Evolutionary conservation across 2,888 invertebrate genomes (phyloP).

Genomic region (Agriopis aurantiaria): DNA sequence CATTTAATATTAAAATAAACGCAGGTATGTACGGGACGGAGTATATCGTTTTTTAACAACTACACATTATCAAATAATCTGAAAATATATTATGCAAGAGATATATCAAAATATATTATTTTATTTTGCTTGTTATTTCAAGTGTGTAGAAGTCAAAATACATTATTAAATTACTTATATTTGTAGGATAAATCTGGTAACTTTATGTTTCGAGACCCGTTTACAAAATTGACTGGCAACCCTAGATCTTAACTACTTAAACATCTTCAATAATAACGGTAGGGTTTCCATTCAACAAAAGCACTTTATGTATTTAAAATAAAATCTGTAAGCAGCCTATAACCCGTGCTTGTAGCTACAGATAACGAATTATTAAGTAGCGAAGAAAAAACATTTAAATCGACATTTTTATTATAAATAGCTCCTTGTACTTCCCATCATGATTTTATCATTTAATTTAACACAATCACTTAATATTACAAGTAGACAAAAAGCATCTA

Average conservation of each 20-base stretch:
- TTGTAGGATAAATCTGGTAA: conserved; percentile 81
- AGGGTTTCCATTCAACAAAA: conserved; percentile 62
- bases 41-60: conserved; percentile 57
- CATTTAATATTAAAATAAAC: conserved; percentile 52
- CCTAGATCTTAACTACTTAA: conserved; percentile 49
- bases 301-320: conserved; percentile 52
- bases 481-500: conserved; percentile 69
- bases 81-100: background rate
- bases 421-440: conserved; percentile 74
- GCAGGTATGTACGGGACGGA: conserved; percentile 71
- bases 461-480: conserved; percentile 58
- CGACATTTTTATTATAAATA: conserved; percentile 64
- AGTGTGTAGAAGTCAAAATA: conserved; percentile 56
- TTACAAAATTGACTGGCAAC: conserved; percentile 63
- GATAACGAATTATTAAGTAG: conserved; percentile 68
- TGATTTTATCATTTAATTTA: conserved; percentile 74
- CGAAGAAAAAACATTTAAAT: conserved; percentile 58
- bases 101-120: conserved; percentile 19
- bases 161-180: conserved; percentile 56
- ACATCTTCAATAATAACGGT: conserved; percentile 30
- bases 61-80: conserved; percentile 53
- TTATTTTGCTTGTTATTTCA: conserved; percentile 3
- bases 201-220: conserved; percentile 83
- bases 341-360: conserved; percentile 74
- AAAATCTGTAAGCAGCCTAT: conserved; percentile 70